phyloP scores from a whole-genome alignment of 2,888 invertebrate genomes.

The Crocallis elinguaria region DNA sequence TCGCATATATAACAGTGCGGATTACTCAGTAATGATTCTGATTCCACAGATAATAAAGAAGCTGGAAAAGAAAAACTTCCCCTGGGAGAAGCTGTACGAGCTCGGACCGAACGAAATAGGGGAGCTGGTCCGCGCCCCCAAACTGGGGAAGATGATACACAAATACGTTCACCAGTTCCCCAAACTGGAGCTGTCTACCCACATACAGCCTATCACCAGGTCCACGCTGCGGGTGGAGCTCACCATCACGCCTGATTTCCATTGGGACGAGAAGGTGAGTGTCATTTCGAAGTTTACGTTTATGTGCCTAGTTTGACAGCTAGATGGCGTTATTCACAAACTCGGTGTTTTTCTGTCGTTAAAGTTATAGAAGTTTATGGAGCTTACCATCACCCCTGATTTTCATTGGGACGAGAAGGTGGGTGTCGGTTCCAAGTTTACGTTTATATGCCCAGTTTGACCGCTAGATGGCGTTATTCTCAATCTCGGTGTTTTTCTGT shows the following conservation, averaged over 20 bases:
- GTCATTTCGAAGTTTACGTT: not conserved
- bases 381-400: too few relatives aligned
- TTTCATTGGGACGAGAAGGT: too few relatives aligned
- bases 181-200: slow-evolving; percentile 97
- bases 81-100: slow-evolving; percentile 97
- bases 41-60: slow-evolving; percentile 89
- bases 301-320: not conserved
- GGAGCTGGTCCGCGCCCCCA: slow-evolving; percentile 94
- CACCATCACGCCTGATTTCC: slow-evolving; percentile 99
- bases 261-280: slow-evolving; percentile 98
- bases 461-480: not conserved
- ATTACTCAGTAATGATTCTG: not conserved
- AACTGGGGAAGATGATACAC: slow-evolving; percentile 96
- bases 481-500: not conserved
- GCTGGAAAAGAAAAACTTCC: slow-evolving; percentile 98
- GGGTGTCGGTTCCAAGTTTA: not conserved
- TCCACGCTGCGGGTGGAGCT: slow-evolving; percentile 97
- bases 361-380: too few relatives aligned
- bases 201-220: slow-evolving; percentile 98
- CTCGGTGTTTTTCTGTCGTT: not conserved
- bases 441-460: not conserved
- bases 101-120: slow-evolving; percentile 98
- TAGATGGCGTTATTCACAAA: not conserved
- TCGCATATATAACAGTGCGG: too few relatives aligned
- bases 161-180: slow-evolving; percentile 98